Conservation (phyloP, 1,140 invertebrate genomes). For the Meloidogyne floridensis region DNA sequence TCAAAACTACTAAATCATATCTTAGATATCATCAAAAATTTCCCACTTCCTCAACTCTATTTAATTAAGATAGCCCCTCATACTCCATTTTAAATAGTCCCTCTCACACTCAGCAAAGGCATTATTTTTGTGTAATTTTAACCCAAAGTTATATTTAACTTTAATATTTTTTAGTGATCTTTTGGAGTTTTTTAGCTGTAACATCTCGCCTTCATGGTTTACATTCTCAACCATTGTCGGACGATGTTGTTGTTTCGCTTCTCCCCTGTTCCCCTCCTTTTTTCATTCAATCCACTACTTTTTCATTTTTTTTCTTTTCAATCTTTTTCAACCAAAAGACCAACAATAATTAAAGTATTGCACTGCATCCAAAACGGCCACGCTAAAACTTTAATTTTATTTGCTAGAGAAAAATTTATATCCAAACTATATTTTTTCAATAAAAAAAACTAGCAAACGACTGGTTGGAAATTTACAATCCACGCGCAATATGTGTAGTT, state of each 20-base stretch:
- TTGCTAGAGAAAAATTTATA: not conserved
- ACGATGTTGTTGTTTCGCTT: not conserved
- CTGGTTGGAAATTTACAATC: not conserved
- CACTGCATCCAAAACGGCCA: conserved; percentile 1
- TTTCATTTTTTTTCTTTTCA: not conserved
- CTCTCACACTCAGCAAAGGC: not conserved
- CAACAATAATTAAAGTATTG: conserved; percentile 4
- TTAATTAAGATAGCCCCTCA: not conserved
- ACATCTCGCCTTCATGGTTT: not conserved
- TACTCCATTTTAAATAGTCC: not conserved
- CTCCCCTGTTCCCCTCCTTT: not conserved
- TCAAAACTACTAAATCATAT: too few species aligned
- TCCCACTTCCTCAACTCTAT: too few species aligned
- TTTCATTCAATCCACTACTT: not conserved
- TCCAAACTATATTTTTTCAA: not conserved
- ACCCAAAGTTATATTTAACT: not conserved
- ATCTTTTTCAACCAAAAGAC: conserved; percentile 1
- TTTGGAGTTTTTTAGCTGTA: not conserved
- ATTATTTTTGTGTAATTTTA: not conserved
- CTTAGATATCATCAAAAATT: too few species aligned
- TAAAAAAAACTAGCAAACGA: conserved; percentile 1
- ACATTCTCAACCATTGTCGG: not conserved
- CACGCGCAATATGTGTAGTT: conserved; percentile 15
- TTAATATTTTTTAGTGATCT: not conserved
- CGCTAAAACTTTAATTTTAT: not conserved